Base-by-base conservation (phyloP, 2,797 vertebrate species). In the Parauchenoglanis ngamensis region DNA sequence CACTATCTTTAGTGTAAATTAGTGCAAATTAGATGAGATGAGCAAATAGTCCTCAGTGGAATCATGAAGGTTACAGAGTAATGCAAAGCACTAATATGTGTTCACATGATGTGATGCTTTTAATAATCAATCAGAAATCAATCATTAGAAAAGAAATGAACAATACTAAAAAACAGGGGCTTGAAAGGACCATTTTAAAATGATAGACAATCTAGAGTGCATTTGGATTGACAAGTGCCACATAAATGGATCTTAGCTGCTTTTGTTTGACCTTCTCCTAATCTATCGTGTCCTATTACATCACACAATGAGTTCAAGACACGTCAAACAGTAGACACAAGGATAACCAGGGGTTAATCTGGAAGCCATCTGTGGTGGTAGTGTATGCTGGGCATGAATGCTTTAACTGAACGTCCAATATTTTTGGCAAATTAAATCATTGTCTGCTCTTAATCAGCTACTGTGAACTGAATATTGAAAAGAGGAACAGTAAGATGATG, bases 1-100 rank as follows among this genome's bases (percentile, higher is more conserved):
- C n/a, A 87, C 88, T 89, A 90, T 91, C 88, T 89, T 91, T 90
- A 91, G 89, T 84, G 56, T 49, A 40, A 40, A 40, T 70, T 28
- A 52, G 85, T 85, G 76, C 77, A 88, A 87, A 88, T 86, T 65
- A 87, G 75, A 46, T 80, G 65, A 87, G 83, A 87, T 70, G 78
- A 88, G 80, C 49, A 83, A 79, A 61, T 65, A 70, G 65, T 63
- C 75, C 79, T 59, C 25, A 8, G 52, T 35, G 76, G 52, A 67
- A 61, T 79, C 65, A 46, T 4, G 21, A 28, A 81, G 63, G 15
- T 31, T 57, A 85, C 21, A 65, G 84, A 44, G 31, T 54, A 67
- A 76, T 35, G 21, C 4, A 56, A 0, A 49, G 25, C 12, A 19
- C 19, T 59, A 40, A 52, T 31, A 61, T 7, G 8, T 67, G 15